Evolutionary conservation across 2,888 invertebrate genomes (phyloP).

Genomic region (Monochamus alternatus): DNA sequence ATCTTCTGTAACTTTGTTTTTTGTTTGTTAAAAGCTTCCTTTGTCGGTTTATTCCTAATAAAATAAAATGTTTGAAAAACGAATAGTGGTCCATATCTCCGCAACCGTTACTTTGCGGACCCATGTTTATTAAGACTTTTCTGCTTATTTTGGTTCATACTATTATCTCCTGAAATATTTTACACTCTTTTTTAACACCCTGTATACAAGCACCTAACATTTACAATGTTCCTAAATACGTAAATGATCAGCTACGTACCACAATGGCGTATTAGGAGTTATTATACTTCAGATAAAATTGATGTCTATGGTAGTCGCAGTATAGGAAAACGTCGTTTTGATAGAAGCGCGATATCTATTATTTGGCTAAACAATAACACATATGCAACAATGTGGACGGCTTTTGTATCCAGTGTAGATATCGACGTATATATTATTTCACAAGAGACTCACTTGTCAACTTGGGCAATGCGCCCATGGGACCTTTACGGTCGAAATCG

Average conservation of each 20-base stretch:
- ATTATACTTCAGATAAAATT: slow-evolving; percentile 43
- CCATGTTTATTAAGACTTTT: too few species aligned
- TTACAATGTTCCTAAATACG: background rate
- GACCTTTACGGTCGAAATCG: slow-evolving; percentile 53
- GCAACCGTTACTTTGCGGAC: too few species aligned
- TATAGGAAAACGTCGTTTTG: slow-evolving; percentile 43
- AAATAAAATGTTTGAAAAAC: too few species aligned
- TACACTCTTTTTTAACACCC: too few species aligned
- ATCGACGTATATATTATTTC: slow-evolving; percentile 61
- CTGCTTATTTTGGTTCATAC: too few species aligned
- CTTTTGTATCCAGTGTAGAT: slow-evolving; percentile 56
- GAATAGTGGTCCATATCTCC: too few species aligned
- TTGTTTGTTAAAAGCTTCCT: too few species aligned
- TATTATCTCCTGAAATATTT: too few species aligned
- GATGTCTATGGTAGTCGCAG: slow-evolving; percentile 28
- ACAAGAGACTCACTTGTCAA: slow-evolving; percentile 61
- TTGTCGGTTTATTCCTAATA: too few species aligned
- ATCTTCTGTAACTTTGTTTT: too few species aligned
- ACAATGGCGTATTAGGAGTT: slow-evolving; percentile 25
- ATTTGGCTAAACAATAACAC: slow-evolving; percentile 55
- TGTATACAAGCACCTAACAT: too few species aligned
- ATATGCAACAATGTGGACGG: slow-evolving; percentile 55
- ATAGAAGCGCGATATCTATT: slow-evolving; percentile 53
- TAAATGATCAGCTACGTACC: slow-evolving; percentile 14
- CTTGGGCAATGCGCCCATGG: slow-evolving; percentile 55